These are phyloP conservation scores for Ischnura elegans DNA, from an alignment of 2,888 invertebrate genomes.

Conservation along the genomic window DNA sequence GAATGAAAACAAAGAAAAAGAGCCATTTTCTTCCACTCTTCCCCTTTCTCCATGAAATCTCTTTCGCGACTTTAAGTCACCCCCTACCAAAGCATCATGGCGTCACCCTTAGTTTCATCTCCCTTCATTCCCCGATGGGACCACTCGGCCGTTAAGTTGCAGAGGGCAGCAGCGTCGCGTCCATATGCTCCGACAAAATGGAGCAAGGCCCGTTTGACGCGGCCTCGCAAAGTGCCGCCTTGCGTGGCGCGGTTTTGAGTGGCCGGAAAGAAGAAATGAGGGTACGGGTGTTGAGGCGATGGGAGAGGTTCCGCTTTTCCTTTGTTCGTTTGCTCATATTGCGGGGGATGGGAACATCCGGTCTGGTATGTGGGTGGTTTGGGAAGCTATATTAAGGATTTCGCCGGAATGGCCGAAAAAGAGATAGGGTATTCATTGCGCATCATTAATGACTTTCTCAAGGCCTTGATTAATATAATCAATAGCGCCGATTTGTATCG, in stretches of 20 bases:
- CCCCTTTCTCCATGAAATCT: background rate
- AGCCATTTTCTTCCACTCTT: background rate
- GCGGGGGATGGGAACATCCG: background rate
- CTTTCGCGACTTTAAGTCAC: background rate
- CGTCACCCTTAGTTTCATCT: background rate
- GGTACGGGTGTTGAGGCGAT: background rate
- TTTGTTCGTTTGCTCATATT: background rate
- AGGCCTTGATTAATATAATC: too few relatives aligned
- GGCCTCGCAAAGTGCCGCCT: constrained; percentile 28
- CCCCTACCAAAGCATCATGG: background rate
- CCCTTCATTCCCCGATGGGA: background rate
- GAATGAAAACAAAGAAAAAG: too few relatives aligned
- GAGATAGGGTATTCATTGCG: too few relatives aligned
- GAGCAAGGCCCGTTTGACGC: constrained; percentile 18
- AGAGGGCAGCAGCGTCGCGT: background rate
- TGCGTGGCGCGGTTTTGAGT: constrained; percentile 10
- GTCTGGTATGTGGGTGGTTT: background rate
- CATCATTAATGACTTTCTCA: too few relatives aligned
- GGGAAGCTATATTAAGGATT: too few relatives aligned
- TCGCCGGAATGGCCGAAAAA: too few relatives aligned
- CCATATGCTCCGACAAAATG: constrained; percentile 41
- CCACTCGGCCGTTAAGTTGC: background rate
- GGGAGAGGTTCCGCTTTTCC: background rate
- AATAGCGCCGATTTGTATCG: too few relatives aligned
- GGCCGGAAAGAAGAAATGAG: background rate